Evolutionary conservation across 2,888 invertebrate species (phyloP), one percentile per base, ranked within the genome.

Genomic region (Lasioglossum marginatum): DNA sequence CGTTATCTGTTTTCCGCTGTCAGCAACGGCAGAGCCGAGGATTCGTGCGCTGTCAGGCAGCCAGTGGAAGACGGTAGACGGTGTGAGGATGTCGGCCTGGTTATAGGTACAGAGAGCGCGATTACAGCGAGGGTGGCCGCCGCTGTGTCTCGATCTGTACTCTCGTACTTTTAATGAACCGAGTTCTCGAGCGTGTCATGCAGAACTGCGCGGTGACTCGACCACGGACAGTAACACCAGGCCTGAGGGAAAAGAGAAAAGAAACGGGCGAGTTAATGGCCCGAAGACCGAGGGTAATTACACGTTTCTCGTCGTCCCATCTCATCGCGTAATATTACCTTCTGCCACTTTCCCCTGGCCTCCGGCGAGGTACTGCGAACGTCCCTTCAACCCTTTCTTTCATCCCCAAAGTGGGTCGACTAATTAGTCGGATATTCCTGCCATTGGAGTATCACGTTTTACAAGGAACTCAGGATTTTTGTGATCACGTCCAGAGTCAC

Each of bases 381-480:
- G 71, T 75, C 27, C 66, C 79, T 81, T 77, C 73, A 77, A 80
- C 77, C 80, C 52, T 60, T 45, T 66, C 85, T 73, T 76, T 27
- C 75, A 5, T 5, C 34, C 52, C 68, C 57, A 52, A 81, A 87
- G 71, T 82, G 82, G 82, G 76, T 79, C 85, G 79, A 63, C 86
- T 82, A 87, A 87, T 87, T 87, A 85, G 82, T 37, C 27, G 77
- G 73, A 81, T 45, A 77, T 27, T 60, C 82, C 76, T 70, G 70
- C 43, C 72, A 57, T 85, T 77, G 73, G 52, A 63, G 63, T 74
- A 74, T 85, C 66, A 75, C 66, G 76, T 82, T 85, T 77, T 31
- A 27, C 81, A 52, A 68, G 71, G 66, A 66, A 63, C 2, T 16
- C 31, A 3, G 6, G 8, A 34, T 66, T 66, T 63, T 63, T 63